Percentiles rank a stretch among this genome's conserved stretches.
Conservation (phyloP, 1,140 invertebrate genomes). For the Tribolium madens region DNA sequence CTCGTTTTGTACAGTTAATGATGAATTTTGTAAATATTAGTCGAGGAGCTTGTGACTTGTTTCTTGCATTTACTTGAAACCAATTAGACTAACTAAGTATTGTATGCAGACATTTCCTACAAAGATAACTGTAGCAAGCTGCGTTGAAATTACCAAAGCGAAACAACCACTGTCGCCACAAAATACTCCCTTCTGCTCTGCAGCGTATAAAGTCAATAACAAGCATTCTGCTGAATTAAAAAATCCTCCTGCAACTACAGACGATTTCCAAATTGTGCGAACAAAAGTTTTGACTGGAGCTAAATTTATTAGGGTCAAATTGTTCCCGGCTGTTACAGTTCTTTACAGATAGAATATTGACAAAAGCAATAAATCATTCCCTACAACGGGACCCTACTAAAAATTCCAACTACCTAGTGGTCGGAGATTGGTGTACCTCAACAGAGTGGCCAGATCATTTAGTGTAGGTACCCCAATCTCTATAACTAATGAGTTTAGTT, state of each 20-base stretch:
- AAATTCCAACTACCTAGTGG: slow-evolving; percentile 22
- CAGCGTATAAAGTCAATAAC: not conserved
- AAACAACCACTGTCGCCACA: slow-evolving; percentile 3
- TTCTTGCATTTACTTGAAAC: slow-evolving; percentile 5
- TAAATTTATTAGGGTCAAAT: slow-evolving; percentile 27
- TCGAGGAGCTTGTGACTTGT: not conserved
- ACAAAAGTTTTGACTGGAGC: not conserved
- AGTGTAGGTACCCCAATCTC: slow-evolving; percentile 6
- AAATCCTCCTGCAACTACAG: not conserved
- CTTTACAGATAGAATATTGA: slow-evolving; percentile 33
- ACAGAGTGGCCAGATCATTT: slow-evolving; percentile 14
- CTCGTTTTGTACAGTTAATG: not conserved
- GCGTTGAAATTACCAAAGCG: slow-evolving; percentile 1
- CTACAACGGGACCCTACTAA: slow-evolving; percentile 18
- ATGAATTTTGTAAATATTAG: slow-evolving; percentile 6
- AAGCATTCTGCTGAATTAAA: not conserved
- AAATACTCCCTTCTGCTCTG: not conserved
- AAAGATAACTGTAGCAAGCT: slow-evolving; percentile 1
- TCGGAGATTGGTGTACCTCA: slow-evolving; percentile 16
- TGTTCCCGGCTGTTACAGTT: slow-evolving; percentile 4
- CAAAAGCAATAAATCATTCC: slow-evolving; percentile 24
- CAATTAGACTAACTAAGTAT: slow-evolving; percentile 28
- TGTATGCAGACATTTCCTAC: slow-evolving; percentile 2
- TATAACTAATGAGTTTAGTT: slow-evolving; percentile 27
- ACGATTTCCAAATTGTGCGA: not conserved